Evolutionary conservation across 2,113 vertebrate species (phyloP), one percentile per base, ranked within the genome.

Genomic region (Salvelinus fontinalis): DNA sequence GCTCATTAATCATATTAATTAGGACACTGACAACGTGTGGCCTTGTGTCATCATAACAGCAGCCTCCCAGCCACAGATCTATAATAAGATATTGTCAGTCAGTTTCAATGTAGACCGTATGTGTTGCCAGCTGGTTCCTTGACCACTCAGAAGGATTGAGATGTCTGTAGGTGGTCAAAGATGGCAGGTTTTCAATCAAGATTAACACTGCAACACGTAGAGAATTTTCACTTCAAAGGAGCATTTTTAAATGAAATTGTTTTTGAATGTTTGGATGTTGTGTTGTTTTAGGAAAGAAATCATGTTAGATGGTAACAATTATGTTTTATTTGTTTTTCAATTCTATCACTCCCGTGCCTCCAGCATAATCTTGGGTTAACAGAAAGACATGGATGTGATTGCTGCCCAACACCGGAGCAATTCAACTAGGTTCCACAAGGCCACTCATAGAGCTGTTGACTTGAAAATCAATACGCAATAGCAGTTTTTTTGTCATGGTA

Each of bases 391-490:
- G 2, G 64, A 49, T 12, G 3, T 59, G 27, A 84, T 77, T 74
- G 49, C 77, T 81, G 86, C 71, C 9, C 62, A 80, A 68, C 83
- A 70, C 14, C 12, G 27, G 13, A 70, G 54, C 64, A 22, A 49
- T 70, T 49, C 16, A 34, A 24, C 24, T n/a, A 49, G 22, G 57
- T 69, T 5, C 60, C 39, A 69, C 75, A 83, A 78, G 79, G 73
- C 67, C 74, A 57, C 49, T 83, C 73, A 78, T 83, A 79, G 34
- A 76, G 26, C 67, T 7, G 70, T 31, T 82, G 82, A 84, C 75
- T 81, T 26, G 3, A 88, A 64, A 86, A 91, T 89, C 89, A 79
- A 78, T 90, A 73, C 74, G 72, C 78, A 82, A 69, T 67, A 70
- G 24, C 70, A 29, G 60, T 81, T 79, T 48, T 29, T 76, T 83